These are phyloP conservation scores for Silurus lanzhouensis DNA, from an alignment of 2,797 vertebrate species.

Conservation along the genomic window DNA sequence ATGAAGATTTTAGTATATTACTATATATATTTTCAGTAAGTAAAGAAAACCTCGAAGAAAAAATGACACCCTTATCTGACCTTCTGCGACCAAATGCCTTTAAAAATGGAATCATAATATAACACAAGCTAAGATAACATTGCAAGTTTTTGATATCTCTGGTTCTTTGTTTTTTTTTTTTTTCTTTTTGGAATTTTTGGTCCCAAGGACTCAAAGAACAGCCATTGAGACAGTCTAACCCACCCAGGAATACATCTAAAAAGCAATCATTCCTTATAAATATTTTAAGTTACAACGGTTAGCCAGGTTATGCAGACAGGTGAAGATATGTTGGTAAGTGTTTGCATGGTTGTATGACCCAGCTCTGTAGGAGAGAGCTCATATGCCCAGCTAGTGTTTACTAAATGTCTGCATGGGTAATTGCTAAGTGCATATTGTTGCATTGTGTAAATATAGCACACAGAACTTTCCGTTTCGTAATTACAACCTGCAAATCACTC, in stretches of 20 bases:
- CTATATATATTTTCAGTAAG: background rate
- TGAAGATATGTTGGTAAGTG: slow-evolving; percentile 25
- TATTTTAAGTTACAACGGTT: background rate
- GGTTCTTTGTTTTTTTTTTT: background rate
- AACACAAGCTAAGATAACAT: too few species aligned
- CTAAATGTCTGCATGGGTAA: slow-evolving; percentile 47
- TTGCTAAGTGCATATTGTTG: slow-evolving; percentile 46
- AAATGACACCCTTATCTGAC: background rate
- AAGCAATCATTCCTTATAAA: slow-evolving; percentile 11
- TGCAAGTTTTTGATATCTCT: background rate
- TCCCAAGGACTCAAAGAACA: background rate
- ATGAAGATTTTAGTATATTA: background rate
- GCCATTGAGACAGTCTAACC: background rate
- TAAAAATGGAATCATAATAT: background rate
- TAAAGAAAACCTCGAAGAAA: background rate
- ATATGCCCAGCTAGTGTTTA: slow-evolving; percentile 34
- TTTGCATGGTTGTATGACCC: slow-evolving; percentile 28
- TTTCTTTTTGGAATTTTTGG: background rate
- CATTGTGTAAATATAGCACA: slow-evolving; percentile 45
- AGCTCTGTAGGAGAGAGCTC: slow-evolving; percentile 29
- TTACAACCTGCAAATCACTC: slow-evolving; percentile 44
- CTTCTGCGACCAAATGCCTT: background rate
- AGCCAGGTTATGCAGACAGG: slow-evolving; percentile 1
- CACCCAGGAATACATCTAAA: background rate
- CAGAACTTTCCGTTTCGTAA: slow-evolving; percentile 41